Conservation (phyloP, 2,888 invertebrate genomes). For the Metalampra italica region DNA sequence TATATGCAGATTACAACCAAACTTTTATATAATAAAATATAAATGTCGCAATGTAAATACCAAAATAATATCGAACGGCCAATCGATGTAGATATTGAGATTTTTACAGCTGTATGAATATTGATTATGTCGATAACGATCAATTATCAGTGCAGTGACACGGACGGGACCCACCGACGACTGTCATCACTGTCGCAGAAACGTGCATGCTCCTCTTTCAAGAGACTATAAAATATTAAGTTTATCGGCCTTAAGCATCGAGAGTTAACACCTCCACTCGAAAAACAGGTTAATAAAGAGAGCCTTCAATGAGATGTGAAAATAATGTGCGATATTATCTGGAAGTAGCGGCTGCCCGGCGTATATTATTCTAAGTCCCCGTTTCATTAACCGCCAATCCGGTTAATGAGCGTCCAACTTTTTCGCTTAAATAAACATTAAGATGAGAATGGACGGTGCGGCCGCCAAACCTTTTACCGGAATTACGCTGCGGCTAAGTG, state of each 20-base stretch:
- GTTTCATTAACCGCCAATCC: slow-evolving; percentile 66
- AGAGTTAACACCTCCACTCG: slow-evolving; percentile 50
- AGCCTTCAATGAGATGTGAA: slow-evolving; percentile 58
- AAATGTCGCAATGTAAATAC: slow-evolving; percentile 3
- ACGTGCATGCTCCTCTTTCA: slow-evolving; percentile 15
- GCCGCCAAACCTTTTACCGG: slow-evolving; percentile 63
- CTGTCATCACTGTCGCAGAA: slow-evolving; percentile 7
- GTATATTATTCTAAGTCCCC: slow-evolving; percentile 50
- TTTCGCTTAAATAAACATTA: slow-evolving; percentile 74
- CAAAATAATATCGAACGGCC: slow-evolving; percentile 1
- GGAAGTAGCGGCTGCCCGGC: slow-evolving; percentile 28
- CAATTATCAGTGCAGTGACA: slow-evolving; percentile 33
- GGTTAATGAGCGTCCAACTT: slow-evolving; percentile 66
- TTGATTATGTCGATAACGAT: slow-evolving; percentile 16
- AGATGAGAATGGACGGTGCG: slow-evolving; percentile 57
- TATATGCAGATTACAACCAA: background rate
- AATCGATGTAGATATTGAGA: slow-evolving; percentile 5
- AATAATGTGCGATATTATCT: slow-evolving; percentile 65
- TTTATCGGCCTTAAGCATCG: slow-evolving; percentile 50
- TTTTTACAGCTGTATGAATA: slow-evolving; percentile 11
- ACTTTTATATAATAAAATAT: background rate
- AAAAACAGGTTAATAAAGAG: slow-evolving; percentile 57
- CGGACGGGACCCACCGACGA: slow-evolving; percentile 13
- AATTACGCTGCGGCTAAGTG: slow-evolving; percentile 65
- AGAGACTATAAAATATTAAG: slow-evolving; percentile 40